Percentiles rank a stretch among this genome's conserved stretches.
phyloP scores from a whole-genome alignment of 2,888 invertebrate species.

The Cantharis rustica region DNA sequence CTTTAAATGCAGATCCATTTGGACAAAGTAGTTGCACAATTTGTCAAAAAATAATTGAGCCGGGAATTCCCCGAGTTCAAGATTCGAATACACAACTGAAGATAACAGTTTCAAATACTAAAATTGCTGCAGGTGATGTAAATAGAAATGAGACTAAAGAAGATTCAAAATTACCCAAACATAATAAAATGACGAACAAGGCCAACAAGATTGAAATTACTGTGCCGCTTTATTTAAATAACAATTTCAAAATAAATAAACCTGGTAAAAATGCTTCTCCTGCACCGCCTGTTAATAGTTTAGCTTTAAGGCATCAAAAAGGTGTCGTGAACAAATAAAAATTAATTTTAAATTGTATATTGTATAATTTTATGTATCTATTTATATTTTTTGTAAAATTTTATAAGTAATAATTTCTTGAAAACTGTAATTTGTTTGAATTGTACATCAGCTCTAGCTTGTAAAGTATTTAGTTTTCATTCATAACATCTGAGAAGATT shows the following conservation, averaged over 20 bases:
- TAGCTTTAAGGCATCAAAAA: conserved; percentile 36
- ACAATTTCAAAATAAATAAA: background rate
- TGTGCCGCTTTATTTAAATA: conserved; percentile 10
- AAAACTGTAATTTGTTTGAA: too few species aligned
- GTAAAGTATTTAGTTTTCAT: too few species aligned
- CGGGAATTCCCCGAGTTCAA: background rate
- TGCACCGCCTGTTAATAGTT: conserved; percentile 24
- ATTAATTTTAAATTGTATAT: background rate
- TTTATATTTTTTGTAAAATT: background rate
- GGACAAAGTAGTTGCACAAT: conserved; percentile 56
- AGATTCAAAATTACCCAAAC: background rate
- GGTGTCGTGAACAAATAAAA: conserved; percentile 13
- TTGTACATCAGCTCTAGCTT: too few species aligned
- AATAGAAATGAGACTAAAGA: background rate
- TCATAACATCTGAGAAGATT: too few species aligned
- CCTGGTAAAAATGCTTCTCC: background rate
- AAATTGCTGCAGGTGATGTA: background rate
- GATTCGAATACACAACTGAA: background rate
- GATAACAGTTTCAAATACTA: background rate
- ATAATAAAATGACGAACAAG: conserved; percentile 3
- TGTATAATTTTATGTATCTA: background rate
- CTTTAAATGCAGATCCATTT: conserved; percentile 54
- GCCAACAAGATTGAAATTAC: conserved; percentile 19
- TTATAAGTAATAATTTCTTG: too few species aligned
- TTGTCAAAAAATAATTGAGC: conserved; percentile 46